Conservation (phyloP, 2,113 vertebrate genomes). For the Zosterops borbonicus region DNA sequence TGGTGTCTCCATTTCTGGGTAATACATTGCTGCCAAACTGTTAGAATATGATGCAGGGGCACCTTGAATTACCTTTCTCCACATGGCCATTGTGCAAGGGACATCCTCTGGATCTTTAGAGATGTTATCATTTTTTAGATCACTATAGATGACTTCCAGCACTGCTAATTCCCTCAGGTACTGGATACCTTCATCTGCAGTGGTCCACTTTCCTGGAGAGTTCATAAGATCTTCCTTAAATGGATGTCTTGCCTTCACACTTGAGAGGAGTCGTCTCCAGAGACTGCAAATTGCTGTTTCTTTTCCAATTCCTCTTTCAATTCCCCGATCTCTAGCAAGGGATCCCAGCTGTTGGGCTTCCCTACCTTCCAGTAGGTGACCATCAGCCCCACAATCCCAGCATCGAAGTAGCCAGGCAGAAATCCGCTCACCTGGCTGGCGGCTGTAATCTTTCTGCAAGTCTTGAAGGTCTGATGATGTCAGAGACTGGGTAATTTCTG, state of each 20-base stretch:
- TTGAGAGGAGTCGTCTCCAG: not conserved
- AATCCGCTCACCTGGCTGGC: not conserved
- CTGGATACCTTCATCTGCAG: not conserved
- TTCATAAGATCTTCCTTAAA: not conserved
- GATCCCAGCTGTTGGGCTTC: not conserved
- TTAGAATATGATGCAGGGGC: not conserved
- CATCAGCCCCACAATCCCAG: not conserved
- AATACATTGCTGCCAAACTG: not conserved
- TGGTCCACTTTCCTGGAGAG: not conserved
- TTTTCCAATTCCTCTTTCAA: not conserved
- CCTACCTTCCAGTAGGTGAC: not conserved
- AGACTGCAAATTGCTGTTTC: not conserved
- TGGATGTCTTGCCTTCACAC: not conserved
- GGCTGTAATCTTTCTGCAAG: not conserved
- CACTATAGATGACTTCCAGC: not conserved
- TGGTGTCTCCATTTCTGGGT: not conserved
- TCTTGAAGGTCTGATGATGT: not conserved
- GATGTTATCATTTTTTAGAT: not conserved
- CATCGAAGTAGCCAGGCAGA: not conserved
- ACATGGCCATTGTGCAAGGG: not conserved
- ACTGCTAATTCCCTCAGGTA: conserved; percentile 1
- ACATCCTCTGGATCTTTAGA: not conserved
- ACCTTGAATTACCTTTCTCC: not conserved
- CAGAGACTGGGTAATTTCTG: not conserved
- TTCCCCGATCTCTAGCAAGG: not conserved